Conservation (phyloP, 2,888 invertebrate genomes). For the Stegophylla sp. region DNA sequence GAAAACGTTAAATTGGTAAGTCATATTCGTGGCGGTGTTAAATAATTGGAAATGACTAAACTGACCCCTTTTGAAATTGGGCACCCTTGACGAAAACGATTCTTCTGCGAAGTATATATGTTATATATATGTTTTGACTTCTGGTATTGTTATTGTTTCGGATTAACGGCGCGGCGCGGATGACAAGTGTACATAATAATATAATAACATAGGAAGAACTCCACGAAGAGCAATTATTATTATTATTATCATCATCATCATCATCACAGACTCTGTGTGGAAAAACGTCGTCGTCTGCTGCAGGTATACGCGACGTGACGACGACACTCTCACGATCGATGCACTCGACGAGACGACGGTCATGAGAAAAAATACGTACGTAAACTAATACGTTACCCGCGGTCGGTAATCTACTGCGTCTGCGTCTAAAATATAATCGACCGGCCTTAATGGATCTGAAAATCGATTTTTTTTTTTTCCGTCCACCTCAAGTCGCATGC, state of each 20-base stretch:
- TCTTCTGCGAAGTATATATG: no score
- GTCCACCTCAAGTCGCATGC: neutral
- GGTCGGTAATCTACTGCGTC: constrained; percentile 6
- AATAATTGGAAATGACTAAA: no score
- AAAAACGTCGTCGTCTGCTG: neutral
- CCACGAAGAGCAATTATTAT: neutral
- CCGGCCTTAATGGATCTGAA: constrained; percentile 34
- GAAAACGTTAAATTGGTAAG: no score
- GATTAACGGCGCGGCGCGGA: no score
- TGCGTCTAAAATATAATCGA: constrained; percentile 16
- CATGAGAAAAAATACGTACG: constrained; percentile 37
- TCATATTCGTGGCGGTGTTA: no score
- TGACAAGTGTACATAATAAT: no score
- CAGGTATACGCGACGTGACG: neutral
- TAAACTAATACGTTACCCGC: neutral
- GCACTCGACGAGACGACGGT: constrained; percentile 8
- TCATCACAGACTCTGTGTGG: neutral
- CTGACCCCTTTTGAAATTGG: no score
- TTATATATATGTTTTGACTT: no score
- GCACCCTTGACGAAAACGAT: no score
- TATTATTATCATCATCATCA: neutral
- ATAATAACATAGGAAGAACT: no score
- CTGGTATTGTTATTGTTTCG: no score
- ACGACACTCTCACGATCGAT: constrained; percentile 37
- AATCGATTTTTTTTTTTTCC: neutral